Conservation (phyloP, 2,888 invertebrate species). For the Crioceris asparagi region DNA sequence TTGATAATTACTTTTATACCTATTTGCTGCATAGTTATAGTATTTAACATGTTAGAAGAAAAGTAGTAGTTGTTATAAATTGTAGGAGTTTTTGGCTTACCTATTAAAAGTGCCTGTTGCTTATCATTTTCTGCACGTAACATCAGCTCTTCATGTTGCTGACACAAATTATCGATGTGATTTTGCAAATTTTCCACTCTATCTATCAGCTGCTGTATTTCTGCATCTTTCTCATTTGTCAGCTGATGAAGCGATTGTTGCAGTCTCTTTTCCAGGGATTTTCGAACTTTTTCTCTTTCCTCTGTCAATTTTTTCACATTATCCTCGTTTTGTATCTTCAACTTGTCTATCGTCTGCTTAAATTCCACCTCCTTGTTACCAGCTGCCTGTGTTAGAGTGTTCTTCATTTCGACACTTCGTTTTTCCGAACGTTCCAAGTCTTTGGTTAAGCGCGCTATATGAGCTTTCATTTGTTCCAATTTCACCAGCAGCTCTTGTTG, state of each 20-base stretch:
- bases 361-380: slow-evolving; percentile 73
- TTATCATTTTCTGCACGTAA: slow-evolving; percentile 89
- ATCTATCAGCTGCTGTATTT: slow-evolving; percentile 63
- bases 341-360: slow-evolving; percentile 58
- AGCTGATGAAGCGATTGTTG: slow-evolving; percentile 65
- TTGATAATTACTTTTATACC: too few relatives aligned
- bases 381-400: slow-evolving; percentile 57
- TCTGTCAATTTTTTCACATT: slow-evolving; percentile 64
- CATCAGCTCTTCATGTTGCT: slow-evolving; percentile 87
- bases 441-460: slow-evolving; percentile 60
- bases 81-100: too few relatives aligned
- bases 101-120: slow-evolving; percentile 79
- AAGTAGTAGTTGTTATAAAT: too few relatives aligned
- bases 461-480: slow-evolving; percentile 67
- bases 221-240: slow-evolving; percentile 67
- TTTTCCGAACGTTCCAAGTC: slow-evolving; percentile 68
- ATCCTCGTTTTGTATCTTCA: slow-evolving; percentile 65
- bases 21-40: too few relatives aligned
- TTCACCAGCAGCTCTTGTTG: slow-evolving; percentile 66
- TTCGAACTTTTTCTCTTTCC: slow-evolving; percentile 63
- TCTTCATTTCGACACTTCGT: slow-evolving; percentile 55
- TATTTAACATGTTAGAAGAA: too few relatives aligned
- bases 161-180: slow-evolving; percentile 72
- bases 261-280: slow-evolving; percentile 72
- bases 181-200: slow-evolving; percentile 69